Evolutionary conservation across 2,888 invertebrate genomes (phyloP).

Genomic region (Caradrina kadenii): DNA sequence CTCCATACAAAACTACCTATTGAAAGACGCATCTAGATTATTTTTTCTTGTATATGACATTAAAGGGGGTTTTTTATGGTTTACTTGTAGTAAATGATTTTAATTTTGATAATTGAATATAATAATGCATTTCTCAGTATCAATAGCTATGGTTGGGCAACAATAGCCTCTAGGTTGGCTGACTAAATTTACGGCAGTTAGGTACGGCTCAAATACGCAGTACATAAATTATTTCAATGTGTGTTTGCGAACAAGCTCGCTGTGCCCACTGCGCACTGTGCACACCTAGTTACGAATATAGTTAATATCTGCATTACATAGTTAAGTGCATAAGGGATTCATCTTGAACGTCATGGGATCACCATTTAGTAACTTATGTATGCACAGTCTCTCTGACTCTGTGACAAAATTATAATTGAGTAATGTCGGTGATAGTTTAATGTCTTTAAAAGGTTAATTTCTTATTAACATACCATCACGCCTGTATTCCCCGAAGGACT

Average conservation of each 20-base stretch:
- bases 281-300: constrained; percentile 44
- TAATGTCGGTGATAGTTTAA: background rate
- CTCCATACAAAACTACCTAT: no score
- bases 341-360: constrained; percentile 16
- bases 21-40: no score
- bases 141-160: constrained; percentile 50
- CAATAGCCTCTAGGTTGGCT: constrained; percentile 21
- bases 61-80: no score
- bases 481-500: no score
- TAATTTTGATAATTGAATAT: constrained; percentile 26
- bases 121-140: constrained; percentile 52
- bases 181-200: constrained; percentile 29
- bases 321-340: constrained; percentile 31
- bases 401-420: background rate
- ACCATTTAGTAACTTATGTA: background rate
- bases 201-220: constrained; percentile 27
- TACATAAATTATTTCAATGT: constrained; percentile 53
- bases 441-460: background rate
- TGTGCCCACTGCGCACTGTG: constrained; percentile 1
- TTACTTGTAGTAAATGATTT: no score
- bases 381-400: background rate
- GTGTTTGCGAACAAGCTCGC: constrained; percentile 29
- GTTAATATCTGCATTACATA: constrained; percentile 53
- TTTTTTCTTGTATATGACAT: no score
- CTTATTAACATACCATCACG: background rate